Evolutionary conservation across 2,888 invertebrate genomes (phyloP), one percentile per base, ranked within the genome.

Genomic region (Lapara coniferarum): DNA sequence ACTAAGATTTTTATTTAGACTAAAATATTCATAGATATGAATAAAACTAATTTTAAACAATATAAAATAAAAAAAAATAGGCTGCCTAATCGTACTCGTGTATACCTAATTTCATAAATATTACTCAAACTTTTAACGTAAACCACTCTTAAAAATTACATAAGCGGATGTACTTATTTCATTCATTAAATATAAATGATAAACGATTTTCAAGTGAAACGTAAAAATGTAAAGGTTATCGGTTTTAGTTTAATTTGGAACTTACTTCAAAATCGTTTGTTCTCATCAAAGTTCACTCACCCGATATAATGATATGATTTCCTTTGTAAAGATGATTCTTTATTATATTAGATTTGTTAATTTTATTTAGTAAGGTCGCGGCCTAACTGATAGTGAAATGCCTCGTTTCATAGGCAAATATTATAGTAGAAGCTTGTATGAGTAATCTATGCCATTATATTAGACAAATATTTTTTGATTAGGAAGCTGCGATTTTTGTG

Each of bases 201-300:
- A 63, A 63, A 63, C 49, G 55, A 0, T 56, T 12, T 55, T 16
- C n/a, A 13, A 13, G 66, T 74, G 52, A 72, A 71, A 73, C 76
- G 73, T 72, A 78, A 71, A 73, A 75, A 63, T 70, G 49, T 57
- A 66, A 67, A 76, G 79, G 80, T 80, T 80, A 80, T 80, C 80
- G 67, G 37, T 12, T 58, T 12, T 56, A 66, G 30, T 49, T 2
- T 46, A 16, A 58, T 56, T 67, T 73, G 68, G 71, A 74, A 71
- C 71, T 73, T 76, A 76, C 78, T 77, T 73, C 71, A 66, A 74
- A 77, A 77, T 52, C 78, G 69, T 73, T 80, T 81, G 78, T 81
- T 77, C 78, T 80, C 71, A 68, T 75, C 46, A 75, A 72, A 77
- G 78, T 77, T 78, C 81, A 77, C 69, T 81, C 73, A 81, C 80